phyloP scores from a whole-genome alignment of 23 tunicate species.

The Ascidia mentula region DNA sequence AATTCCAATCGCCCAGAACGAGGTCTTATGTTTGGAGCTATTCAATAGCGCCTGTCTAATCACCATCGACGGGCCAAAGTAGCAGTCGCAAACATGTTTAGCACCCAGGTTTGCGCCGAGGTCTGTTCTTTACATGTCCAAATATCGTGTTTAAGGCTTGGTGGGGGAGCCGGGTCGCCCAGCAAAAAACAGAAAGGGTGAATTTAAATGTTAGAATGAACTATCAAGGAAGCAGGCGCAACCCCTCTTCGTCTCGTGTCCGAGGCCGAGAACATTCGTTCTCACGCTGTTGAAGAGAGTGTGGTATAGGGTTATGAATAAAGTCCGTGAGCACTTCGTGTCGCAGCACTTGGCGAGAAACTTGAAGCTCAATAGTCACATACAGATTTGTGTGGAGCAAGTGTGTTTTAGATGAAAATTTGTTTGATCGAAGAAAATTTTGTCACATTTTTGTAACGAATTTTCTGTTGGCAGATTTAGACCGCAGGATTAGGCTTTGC shows the following conservation, averaged over 20 bases:
- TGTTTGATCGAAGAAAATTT: no score
- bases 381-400: not conserved
- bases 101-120: constrained; percentile 3
- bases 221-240: not conserved
- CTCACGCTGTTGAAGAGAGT: not conserved
- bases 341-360: not conserved
- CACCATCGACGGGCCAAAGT: constrained; percentile 2
- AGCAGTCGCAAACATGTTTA: not conserved
- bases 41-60: not conserved
- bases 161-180: constrained; percentile 10
- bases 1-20: constrained; percentile 4
- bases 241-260: not conserved
- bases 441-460: no score
- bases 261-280: not conserved
- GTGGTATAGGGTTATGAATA: not conserved
- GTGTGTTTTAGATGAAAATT: no score
- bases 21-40: not conserved
- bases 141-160: not conserved
- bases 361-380: not conserved
- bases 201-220: not conserved
- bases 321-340: not conserved
- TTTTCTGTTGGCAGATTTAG: not conserved
- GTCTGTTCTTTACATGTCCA: not conserved
- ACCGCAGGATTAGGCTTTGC: constrained; percentile 6
- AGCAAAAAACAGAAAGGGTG: not conserved